Conservation (phyloP, 2,797 vertebrate species). For the Valencia hispanica region DNA sequence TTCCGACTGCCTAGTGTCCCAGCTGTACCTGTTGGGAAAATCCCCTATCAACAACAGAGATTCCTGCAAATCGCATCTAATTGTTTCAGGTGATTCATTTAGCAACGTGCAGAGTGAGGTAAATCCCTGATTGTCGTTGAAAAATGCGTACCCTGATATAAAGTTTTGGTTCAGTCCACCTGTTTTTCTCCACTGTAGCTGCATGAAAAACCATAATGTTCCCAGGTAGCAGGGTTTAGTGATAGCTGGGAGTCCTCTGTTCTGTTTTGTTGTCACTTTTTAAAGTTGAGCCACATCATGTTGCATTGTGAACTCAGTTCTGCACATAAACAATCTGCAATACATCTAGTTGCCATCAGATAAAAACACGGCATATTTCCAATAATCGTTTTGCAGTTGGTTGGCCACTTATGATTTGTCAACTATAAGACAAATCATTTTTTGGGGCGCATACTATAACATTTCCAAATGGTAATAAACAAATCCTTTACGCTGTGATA, state of each 20-base stretch:
- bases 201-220: not conserved
- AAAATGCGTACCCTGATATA: not conserved
- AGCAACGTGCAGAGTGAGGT: not conserved
- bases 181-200: not conserved
- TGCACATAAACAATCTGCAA: no score
- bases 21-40: no score
- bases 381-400: no score
- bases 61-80: not conserved
- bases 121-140: not conserved
- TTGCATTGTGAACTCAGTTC: no score
- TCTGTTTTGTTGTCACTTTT: not conserved
- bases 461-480: not conserved
- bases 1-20: not conserved
- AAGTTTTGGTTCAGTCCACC: not conserved
- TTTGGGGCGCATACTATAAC: not conserved
- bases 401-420: no score
- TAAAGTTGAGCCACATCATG: no score
- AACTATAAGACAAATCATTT: no score
- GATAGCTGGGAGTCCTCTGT: not conserved
- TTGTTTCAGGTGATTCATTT: not conserved
- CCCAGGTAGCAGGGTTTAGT: not conserved
- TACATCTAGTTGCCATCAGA: no score
- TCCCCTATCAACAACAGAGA: no score
- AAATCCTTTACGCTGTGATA: not conserved
- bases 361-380: no score